phyloP scores from a whole-genome alignment of 2,888 invertebrate species.

The Drosophila maculinotata region DNA sequence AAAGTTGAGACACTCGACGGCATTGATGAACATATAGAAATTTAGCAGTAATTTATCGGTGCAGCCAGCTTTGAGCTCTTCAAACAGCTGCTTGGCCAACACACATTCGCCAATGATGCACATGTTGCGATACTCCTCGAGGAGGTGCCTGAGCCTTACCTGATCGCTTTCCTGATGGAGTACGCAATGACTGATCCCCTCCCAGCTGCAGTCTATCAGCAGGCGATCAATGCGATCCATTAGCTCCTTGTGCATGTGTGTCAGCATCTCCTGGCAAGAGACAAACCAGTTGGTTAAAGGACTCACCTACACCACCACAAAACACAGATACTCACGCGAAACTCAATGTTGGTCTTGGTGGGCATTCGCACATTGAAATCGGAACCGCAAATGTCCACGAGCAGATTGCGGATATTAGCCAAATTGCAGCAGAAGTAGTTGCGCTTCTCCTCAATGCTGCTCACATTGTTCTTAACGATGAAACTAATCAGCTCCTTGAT shows the following conservation, averaged over 20 bases:
- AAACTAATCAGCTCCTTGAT: constrained; percentile 50
- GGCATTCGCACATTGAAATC: constrained; percentile 75
- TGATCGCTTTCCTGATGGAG: constrained; percentile 21
- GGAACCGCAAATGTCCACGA: constrained; percentile 65
- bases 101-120: constrained; percentile 41
- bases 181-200: constrained; percentile 22
- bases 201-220: constrained; percentile 40
- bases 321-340: constrained; percentile 48
- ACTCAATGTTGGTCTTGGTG: constrained; percentile 76
- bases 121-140: constrained; percentile 53
- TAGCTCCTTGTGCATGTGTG: constrained; percentile 65
- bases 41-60: constrained; percentile 47
- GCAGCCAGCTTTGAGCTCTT: constrained; percentile 32
- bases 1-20: constrained; percentile 68
- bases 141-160: constrained; percentile 13
- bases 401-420: constrained; percentile 66
- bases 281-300: background rate
- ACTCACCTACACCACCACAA: too few species aligned
- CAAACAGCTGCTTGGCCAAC: constrained; percentile 54
- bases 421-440: constrained; percentile 71
- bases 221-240: constrained; percentile 50
- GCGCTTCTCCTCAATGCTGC: constrained; percentile 38
- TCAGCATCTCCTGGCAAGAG: constrained; percentile 59
- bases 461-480: constrained; percentile 42
- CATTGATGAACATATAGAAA: constrained; percentile 64